Conservation (phyloP, 1,140 invertebrate species). For the Manduca sexta region DNA sequence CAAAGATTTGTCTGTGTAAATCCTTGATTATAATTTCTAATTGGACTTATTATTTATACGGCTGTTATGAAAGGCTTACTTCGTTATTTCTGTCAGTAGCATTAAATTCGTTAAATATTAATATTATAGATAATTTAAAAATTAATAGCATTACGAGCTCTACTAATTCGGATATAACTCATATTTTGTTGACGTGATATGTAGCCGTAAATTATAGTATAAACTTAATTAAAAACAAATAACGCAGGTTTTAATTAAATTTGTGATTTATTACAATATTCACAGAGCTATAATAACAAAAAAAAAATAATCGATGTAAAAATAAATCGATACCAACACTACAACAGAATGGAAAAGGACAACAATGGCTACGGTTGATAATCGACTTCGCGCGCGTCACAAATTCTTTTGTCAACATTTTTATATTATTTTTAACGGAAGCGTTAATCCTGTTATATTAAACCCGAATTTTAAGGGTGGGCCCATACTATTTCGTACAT, state of each 20-base stretch:
- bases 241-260: too few relatives aligned
- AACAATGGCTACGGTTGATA: slow-evolving; percentile 57
- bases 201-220: too few relatives aligned
- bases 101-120: too few relatives aligned
- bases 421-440: slow-evolving; percentile 22
- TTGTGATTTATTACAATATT: background rate
- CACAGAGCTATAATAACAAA: slow-evolving; percentile 48
- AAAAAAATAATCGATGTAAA: slow-evolving; percentile 25
- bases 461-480: slow-evolving; percentile 38
- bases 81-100: too few relatives aligned
- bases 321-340: too few relatives aligned
- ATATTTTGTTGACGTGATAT: too few relatives aligned
- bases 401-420: slow-evolving; percentile 45
- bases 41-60: too few relatives aligned
- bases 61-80: too few relatives aligned
- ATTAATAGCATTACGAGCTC: too few relatives aligned
- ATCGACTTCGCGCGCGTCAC: slow-evolving; percentile 32
- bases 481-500: slow-evolving; percentile 45
- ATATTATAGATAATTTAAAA: too few relatives aligned
- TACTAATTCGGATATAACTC: too few relatives aligned
- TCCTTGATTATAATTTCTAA: background rate
- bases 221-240: too few relatives aligned
- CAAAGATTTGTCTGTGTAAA: background rate
- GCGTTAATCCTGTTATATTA: slow-evolving; percentile 61
- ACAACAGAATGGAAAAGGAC: slow-evolving; percentile 8